Percentiles rank a stretch among this genome's conserved stretches.
These are phyloP conservation scores for Tenrec ecaudatus DNA, from an alignment of 2,113 vertebrate species.

Conservation along the genomic window DNA sequence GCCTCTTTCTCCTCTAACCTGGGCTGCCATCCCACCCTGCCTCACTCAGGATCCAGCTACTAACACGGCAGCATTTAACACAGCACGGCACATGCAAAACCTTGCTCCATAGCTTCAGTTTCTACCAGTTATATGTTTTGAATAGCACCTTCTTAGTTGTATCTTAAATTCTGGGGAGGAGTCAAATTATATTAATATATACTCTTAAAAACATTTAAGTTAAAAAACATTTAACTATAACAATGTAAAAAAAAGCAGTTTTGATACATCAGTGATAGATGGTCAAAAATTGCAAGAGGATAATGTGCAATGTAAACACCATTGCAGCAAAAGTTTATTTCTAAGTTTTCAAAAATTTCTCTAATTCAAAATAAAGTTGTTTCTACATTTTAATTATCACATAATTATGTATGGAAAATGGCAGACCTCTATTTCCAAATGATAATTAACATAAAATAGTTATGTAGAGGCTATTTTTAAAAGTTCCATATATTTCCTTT, in stretches of 20 bases:
- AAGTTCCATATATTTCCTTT: not conserved
- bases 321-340: slow-evolving; percentile 4
- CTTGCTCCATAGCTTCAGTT: not conserved
- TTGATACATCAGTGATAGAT: not conserved
- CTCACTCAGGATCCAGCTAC: not conserved
- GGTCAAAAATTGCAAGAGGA: not conserved
- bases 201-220: slow-evolving; percentile 43
- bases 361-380: slow-evolving; percentile 17
- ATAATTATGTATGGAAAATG: slow-evolving; percentile 10
- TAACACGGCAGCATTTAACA: not conserved
- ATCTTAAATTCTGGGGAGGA: not conserved
- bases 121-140: not conserved
- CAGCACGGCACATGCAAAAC: not conserved
- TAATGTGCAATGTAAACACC: not conserved
- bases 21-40: not conserved
- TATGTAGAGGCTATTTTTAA: not conserved
- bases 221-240: too few species aligned
- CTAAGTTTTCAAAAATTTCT: slow-evolving; percentile 9
- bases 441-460: slow-evolving; percentile 37
- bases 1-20: not conserved
- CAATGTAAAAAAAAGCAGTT: slow-evolving; percentile 3
- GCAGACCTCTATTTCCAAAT: slow-evolving; percentile 35
- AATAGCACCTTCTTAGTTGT: not conserved
- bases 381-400: slow-evolving; percentile 60
- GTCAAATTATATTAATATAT: not conserved